Conservation (phyloP, 2,797 vertebrate species). For the Lycodopsis pacificus region DNA sequence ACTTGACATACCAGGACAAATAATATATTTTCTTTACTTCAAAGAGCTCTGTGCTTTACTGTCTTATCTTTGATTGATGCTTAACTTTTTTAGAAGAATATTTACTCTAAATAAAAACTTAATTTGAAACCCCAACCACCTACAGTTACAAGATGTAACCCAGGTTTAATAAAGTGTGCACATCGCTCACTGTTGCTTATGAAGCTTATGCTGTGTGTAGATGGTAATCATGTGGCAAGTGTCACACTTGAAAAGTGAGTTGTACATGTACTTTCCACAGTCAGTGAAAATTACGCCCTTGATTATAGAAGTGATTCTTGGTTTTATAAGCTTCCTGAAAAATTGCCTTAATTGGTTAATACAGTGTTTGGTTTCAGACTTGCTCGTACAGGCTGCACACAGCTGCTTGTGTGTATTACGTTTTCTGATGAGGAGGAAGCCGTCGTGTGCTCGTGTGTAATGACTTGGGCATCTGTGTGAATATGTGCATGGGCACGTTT, state of each 20-base stretch:
- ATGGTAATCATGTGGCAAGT: neutral
- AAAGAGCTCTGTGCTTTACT: neutral
- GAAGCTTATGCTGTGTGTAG: neutral
- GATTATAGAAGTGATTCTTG: slow-evolving; percentile 7
- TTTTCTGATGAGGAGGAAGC: slow-evolving; percentile 48
- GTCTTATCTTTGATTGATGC: neutral
- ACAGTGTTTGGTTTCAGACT: slow-evolving; percentile 40
- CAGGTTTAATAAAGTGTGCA: neutral
- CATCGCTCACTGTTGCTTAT: neutral
- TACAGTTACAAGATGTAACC: slow-evolving; percentile 4
- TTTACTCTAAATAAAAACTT: neutral
- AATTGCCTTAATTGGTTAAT: slow-evolving; percentile 48
- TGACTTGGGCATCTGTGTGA: slow-evolving; percentile 64
- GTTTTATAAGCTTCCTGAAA: slow-evolving; percentile 33
- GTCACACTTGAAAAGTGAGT: neutral
- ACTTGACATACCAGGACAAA: neutral
- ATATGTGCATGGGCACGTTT: slow-evolving; percentile 79
- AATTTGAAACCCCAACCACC: slow-evolving; percentile 10
- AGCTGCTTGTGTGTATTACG: slow-evolving; percentile 37
- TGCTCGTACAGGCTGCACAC: slow-evolving; percentile 36
- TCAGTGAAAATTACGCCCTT: neutral
- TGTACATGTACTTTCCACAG: slow-evolving; percentile 9
- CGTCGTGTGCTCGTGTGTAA: slow-evolving; percentile 41
- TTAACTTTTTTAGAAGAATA: neutral
- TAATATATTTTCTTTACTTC: neutral